Evolutionary conservation across 2,888 invertebrate genomes (phyloP), one percentile per base, ranked within the genome.

Genomic region (Blastobasis lacticolella): DNA sequence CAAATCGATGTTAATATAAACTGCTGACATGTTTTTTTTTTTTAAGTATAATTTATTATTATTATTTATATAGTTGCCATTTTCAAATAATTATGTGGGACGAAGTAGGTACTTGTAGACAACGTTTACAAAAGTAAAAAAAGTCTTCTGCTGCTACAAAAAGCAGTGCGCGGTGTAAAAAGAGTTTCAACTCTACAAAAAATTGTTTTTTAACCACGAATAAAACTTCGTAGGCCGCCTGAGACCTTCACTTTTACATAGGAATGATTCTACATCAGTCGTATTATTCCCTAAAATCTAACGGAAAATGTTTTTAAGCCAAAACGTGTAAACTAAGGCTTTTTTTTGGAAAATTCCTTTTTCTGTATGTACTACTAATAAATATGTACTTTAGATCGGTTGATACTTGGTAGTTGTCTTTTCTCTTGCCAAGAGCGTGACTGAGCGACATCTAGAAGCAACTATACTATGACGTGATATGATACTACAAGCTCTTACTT

Each of bases 201-300:
- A 59, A 50, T 59, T 54, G 59, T 63, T 60, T 60, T n/a, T 57
- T 48, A 45, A 50, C 10, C 57, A 57, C 60, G 57, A 54, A 61
- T 58, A 58, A 60, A 56, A 57, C 48, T 45, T 50, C 36, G 50
- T 59, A 61, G 63, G 62, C 62, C 62, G 53, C 44, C 38, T 37
- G 6, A 49, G 58, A 55, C 49, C 57, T 49, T 40, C 51, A 49
- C 46, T 43, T 23, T 23, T 23, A 23, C 44, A 49, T 57, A 66
- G 71, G 69, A 71, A 71, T 70, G 69, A 60, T 67, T 46, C 23
- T 23, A 23, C 53, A 55, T 65, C 70, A 71, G 71, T 69, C 69
- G 55, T 61, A 59, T 54, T 50, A 47, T 49, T 56, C 54, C 64
- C 63, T 66, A 65, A 46, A 49, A 62, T 61, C 63, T 63, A 64